Evolutionary conservation across 2,113 vertebrate species (phyloP), one percentile per base, ranked within the genome.

Genomic region (Eupsittula cactorum): DNA sequence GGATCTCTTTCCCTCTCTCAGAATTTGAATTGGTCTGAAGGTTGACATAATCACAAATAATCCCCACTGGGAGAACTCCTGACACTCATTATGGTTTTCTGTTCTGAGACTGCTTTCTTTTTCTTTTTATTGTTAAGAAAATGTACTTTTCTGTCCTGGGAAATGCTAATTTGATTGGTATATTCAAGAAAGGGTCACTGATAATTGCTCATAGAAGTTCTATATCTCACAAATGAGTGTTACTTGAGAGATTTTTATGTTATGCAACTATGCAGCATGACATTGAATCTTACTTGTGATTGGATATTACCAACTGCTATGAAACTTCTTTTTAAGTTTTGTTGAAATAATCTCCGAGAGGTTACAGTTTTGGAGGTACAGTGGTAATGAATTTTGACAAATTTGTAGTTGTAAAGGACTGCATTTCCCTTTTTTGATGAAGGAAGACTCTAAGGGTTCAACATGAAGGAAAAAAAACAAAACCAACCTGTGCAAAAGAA

Each of bases 21-120:
- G 59, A 94, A 82, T 69, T 80, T 73, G 49, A 91, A 93, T 94
- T 94, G 92, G 31, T 93, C 77, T 87, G 47, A 89, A 86, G 8
- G 29, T 93, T 93, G 93, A 92, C 88, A 96, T 78, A 88, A 94
- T 96, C 47, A 92, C 94, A 52, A 90, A 91, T 94, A 96, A 92
- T 93, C 93, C 80, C 65, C n/a, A 73, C 35, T 88, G 57, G 33
- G 73, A 92, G 65, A 92, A 86, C 16, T 92, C 86, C 52, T 87
- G 86, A 79, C 53, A 82, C 27, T 94, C 69, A 76, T 94, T 93
- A 88, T 62, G 16, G 13, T 78, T 95, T 94, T 95, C 86, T 93
- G 62, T 90, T 96, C 80, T 86, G 35, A 89, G 70, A 85, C 13
- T 81, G 62, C 10, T 39, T 76, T 17, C 6, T 86, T 93, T 81